Percentiles rank a stretch among this genome's conserved stretches.
These are phyloP conservation scores for Lochmaea capreae DNA, from an alignment of 2,888 invertebrate species.

Conservation along the genomic window DNA sequence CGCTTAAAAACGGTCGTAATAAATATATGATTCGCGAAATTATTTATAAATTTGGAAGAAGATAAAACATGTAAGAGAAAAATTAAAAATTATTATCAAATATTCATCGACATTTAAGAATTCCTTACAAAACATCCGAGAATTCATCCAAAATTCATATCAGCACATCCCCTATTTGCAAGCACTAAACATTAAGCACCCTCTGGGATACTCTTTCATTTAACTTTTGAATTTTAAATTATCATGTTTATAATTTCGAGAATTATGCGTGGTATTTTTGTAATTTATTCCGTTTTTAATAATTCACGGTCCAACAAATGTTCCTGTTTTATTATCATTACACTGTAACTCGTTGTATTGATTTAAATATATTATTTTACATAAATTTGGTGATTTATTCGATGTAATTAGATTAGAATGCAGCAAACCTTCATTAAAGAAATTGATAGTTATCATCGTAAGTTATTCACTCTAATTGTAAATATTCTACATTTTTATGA, in stretches of 20 bases:
- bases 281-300: neutral
- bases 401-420: too few species aligned
- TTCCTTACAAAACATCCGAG: neutral
- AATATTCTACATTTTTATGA: neutral
- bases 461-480: neutral
- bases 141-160: slow-evolving; percentile 1
- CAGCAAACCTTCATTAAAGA: too few species aligned
- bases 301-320: neutral
- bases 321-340: neutral
- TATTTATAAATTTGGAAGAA: too few species aligned
- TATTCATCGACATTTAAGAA: neutral
- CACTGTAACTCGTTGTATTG: neutral
- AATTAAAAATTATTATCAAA: neutral
- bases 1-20: too few species aligned
- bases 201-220: slow-evolving; percentile 11
- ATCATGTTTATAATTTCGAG: slow-evolving; percentile 15
- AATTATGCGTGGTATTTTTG: neutral
- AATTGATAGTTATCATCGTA: neutral
- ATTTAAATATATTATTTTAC: neutral
- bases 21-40: too few species aligned
- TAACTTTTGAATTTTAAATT: slow-evolving; percentile 18
- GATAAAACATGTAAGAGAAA: neutral
- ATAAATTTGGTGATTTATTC: neutral
- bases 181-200: neutral
- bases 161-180: slow-evolving; percentile 3